Conservation (phyloP, 2,888 invertebrate genomes). For the Hipparchia semele region DNA sequence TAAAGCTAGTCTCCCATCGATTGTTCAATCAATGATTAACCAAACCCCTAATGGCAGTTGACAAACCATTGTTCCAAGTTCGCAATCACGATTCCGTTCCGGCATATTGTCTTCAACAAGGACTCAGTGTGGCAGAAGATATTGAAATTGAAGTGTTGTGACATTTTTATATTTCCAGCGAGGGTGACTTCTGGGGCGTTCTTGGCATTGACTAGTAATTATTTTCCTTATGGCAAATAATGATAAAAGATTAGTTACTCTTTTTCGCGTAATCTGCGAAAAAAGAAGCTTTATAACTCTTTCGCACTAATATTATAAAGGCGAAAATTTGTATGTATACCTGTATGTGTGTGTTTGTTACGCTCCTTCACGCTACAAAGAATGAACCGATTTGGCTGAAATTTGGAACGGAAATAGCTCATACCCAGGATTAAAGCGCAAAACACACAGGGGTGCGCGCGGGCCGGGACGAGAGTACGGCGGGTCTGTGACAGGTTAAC, state of each 20-base stretch:
- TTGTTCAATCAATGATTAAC: conserved; percentile 22
- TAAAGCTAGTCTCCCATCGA: background rate
- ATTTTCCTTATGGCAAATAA: background rate
- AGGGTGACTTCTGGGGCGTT: conserved; percentile 14
- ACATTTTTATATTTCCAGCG: conserved; percentile 24
- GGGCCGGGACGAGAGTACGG: no score
- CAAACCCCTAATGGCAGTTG: conserved; percentile 32
- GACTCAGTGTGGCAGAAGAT: conserved; percentile 24
- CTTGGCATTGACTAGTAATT: background rate
- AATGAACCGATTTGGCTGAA: no score
- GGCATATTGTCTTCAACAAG: conserved; percentile 29
- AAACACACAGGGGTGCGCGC: no score
- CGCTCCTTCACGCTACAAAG: no score
- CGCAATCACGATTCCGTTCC: conserved; percentile 29
- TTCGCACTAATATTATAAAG: no score
- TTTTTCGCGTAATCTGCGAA: no score
- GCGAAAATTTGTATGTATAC: no score
- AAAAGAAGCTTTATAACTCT: no score
- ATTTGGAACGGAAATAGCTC: no score
- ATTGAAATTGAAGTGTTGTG: conserved; percentile 27
- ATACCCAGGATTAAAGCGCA: no score
- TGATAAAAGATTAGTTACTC: background rate
- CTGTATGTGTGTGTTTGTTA: no score
- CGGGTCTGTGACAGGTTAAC: no score
- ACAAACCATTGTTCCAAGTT: conserved; percentile 34